A percentile compares a stretch with the other conserved stretches of the same genome.
phyloP scores from a whole-genome alignment of 2,113 vertebrate species.

The Brachyhypopomus gauderio region DNA sequence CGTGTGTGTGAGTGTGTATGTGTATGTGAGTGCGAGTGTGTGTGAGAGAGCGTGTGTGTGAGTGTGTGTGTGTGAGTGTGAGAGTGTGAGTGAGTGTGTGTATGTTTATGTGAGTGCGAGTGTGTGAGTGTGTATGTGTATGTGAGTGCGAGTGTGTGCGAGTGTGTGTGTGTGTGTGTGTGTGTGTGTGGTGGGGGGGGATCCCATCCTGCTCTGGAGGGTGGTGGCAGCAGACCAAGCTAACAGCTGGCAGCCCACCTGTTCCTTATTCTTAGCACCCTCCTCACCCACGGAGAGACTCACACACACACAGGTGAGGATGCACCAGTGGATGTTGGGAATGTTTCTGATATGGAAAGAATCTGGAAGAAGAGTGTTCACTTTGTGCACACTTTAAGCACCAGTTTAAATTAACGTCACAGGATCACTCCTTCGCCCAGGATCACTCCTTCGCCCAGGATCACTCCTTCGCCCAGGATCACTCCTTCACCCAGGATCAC shows the following conservation, averaged over 20 bases:
- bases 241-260: constrained; percentile 55
- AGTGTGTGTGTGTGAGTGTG: too few species aligned
- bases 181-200: neutral
- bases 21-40: neutral
- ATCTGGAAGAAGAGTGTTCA: neutral
- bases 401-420: too few species aligned
- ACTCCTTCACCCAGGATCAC: too few species aligned
- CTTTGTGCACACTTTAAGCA: too few species aligned
- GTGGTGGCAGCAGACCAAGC: constrained; percentile 44
- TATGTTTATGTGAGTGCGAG: too few species aligned
- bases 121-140: neutral
- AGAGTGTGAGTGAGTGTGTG: too few species aligned
- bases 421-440: too few species aligned
- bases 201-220: constrained; percentile 45
- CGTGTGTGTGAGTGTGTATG: too few species aligned
- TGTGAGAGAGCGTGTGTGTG: neutral
- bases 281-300: constrained; percentile 20
- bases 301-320: constrained; percentile 2
- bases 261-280: constrained; percentile 23
- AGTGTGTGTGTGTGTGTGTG: too few species aligned
- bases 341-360: constrained; percentile 20
- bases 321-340: neutral
- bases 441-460: too few species aligned
- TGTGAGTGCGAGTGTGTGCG: neutral
- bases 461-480: too few species aligned